A percentile compares a stretch with the other conserved stretches of the same genome.
Conservation (phyloP, 2,888 invertebrate species). For the Rhamnusium bicolor region DNA sequence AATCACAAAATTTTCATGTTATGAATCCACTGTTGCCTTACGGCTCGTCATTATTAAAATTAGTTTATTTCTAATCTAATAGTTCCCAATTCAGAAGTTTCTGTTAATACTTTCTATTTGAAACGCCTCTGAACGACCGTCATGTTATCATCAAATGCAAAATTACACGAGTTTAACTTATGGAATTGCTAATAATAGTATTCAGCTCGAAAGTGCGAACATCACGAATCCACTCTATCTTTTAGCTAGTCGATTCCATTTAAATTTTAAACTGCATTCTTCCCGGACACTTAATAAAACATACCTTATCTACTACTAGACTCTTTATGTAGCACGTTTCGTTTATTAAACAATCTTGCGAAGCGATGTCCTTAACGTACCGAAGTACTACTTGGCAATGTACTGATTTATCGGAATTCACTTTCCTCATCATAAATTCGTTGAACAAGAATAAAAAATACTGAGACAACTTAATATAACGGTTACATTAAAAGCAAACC, state of each 20-base stretch:
- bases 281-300: constrained; percentile 53
- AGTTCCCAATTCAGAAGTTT: too few species aligned
- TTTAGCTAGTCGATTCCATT: constrained; percentile 53
- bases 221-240: constrained; percentile 57
- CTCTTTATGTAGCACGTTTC: constrained; percentile 38
- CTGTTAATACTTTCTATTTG: neutral
- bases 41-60: too few species aligned
- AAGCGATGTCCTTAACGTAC: constrained; percentile 14
- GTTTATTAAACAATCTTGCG: constrained; percentile 24
- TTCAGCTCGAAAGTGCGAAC: constrained; percentile 60
- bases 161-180: constrained; percentile 52
- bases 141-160: constrained; percentile 53
- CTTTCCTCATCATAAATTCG: neutral
- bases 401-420: neutral
- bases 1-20: too few species aligned
- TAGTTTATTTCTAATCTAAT: too few species aligned
- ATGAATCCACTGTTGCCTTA: too few species aligned
- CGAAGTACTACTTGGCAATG: neutral
- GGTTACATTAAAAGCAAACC: neutral
- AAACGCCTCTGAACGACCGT: constrained; percentile 4
- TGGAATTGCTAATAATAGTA: constrained; percentile 58
- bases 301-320: constrained; percentile 39
- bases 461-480: neutral
- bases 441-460: neutral
- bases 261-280: constrained; percentile 55